Evolutionary conservation across 2,113 vertebrate genomes (phyloP).

Genomic region (Poecile atricapillus): DNA sequence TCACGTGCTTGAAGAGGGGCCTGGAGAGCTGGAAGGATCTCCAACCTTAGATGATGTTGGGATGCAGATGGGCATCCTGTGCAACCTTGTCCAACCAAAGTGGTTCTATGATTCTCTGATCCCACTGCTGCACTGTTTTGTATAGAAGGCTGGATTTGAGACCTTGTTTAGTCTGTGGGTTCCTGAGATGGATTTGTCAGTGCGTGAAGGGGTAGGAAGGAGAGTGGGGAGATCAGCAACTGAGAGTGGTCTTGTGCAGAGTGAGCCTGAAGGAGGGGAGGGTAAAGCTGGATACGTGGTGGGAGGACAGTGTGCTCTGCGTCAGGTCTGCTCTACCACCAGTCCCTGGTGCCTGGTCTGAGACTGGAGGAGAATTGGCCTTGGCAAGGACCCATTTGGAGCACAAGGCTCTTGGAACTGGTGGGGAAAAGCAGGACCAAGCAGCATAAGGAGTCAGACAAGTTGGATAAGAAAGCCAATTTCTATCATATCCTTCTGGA

Average conservation of each 20-base stretch:
- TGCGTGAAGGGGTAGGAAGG: rapidly evolving
- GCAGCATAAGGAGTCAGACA: not conserved
- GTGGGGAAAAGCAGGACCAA: not conserved
- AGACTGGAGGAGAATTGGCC: rapidly evolving
- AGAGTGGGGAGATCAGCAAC: not conserved
- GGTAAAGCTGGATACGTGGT: not conserved
- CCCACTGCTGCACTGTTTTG: not conserved
- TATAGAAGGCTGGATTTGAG: not conserved
- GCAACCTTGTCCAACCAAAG: not conserved
- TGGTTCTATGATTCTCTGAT: not conserved
- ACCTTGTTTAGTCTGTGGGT: not conserved
- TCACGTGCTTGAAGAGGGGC: not conserved
- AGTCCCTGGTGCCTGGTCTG: not conserved
- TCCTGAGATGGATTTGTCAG: not conserved
- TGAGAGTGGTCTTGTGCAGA: not conserved
- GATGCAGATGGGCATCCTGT: not conserved
- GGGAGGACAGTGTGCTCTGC: not conserved
- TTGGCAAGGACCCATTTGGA: not conserved
- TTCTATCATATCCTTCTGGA: not conserved
- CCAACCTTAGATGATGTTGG: not conserved
- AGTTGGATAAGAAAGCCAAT: not conserved
- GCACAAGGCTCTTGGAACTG: not conserved
- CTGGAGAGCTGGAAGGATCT: not conserved
- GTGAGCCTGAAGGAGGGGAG: not conserved
- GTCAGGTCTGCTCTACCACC: not conserved